These are phyloP conservation scores for Palloptera scutellata DNA, from an alignment of 2,888 invertebrate species.

Conservation along the genomic window DNA sequence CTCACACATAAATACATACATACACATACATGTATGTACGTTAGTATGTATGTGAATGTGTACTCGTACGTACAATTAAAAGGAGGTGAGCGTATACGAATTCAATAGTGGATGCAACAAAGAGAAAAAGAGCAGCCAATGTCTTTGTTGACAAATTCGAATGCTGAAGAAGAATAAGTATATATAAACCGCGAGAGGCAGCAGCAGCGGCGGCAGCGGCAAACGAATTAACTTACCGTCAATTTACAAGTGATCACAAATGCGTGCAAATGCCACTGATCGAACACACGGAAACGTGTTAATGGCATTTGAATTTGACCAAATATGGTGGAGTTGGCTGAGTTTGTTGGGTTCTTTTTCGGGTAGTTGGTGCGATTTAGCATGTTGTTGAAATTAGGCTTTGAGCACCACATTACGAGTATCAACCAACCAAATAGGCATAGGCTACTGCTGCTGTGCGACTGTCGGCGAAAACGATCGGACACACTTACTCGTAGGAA, in stretches of 20 bases:
- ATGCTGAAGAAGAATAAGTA: background rate
- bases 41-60: too few species aligned
- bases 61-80: background rate
- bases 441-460: slow-evolving; percentile 3
- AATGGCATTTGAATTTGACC: slow-evolving; percentile 62
- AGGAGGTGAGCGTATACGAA: background rate
- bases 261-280: slow-evolving; percentile 43
- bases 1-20: too few species aligned
- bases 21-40: too few species aligned
- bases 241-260: slow-evolving; percentile 48
- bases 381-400: slow-evolving; percentile 38
- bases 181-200: slow-evolving; percentile 6
- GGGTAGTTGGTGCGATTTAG: slow-evolving; percentile 25
- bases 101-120: background rate
- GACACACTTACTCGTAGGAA: too few species aligned
- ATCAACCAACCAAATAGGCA: too few species aligned
- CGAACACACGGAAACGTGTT: slow-evolving; percentile 57
- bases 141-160: slow-evolving; percentile 27
- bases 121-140: background rate
- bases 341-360: background rate
- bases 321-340: slow-evolving; percentile 53
- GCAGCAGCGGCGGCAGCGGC: background rate
- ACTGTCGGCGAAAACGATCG: slow-evolving; percentile 13
- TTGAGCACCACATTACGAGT: slow-evolving; percentile 10
- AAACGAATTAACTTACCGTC: slow-evolving; percentile 41